phyloP scores from a whole-genome alignment of 1,140 invertebrate species.

The Atta cephalotes region DNA sequence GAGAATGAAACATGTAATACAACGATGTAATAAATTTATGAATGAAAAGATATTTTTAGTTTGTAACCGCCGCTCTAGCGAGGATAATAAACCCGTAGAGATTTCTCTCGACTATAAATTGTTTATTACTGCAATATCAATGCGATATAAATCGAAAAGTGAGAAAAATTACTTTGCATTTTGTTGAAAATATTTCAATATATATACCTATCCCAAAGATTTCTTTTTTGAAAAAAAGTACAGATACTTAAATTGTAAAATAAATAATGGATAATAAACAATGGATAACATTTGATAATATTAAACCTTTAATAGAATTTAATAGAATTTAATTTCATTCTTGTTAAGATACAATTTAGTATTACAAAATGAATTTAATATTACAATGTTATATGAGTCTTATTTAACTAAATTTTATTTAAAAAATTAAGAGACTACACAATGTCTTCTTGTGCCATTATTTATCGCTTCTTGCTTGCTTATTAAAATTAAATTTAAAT shows the following conservation, averaged over 20 bases:
- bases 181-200: neutral
- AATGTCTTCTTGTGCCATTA: neutral
- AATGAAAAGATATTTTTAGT: slow-evolving; percentile 61
- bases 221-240: neutral
- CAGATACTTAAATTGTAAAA: slow-evolving; percentile 16
- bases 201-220: no score
- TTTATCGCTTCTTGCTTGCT: neutral
- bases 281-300: neutral
- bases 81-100: slow-evolving; percentile 21
- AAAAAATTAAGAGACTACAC: neutral
- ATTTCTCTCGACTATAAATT: neutral
- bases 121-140: neutral
- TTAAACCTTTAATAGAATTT: neutral
- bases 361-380: neutral
- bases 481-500: neutral
- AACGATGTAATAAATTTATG: slow-evolving; percentile 54
- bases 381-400: neutral
- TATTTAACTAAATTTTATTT: neutral
- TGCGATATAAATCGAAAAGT: neutral
- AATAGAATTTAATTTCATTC: neutral
- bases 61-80: neutral
- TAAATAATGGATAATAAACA: neutral
- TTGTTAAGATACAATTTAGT: no score
- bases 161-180: neutral
- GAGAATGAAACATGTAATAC: neutral